A percentile compares a stretch with the other conserved stretches of the same genome.
phyloP scores from a whole-genome alignment of 2,888 invertebrate genomes.

The Leptothorax acervorum region DNA sequence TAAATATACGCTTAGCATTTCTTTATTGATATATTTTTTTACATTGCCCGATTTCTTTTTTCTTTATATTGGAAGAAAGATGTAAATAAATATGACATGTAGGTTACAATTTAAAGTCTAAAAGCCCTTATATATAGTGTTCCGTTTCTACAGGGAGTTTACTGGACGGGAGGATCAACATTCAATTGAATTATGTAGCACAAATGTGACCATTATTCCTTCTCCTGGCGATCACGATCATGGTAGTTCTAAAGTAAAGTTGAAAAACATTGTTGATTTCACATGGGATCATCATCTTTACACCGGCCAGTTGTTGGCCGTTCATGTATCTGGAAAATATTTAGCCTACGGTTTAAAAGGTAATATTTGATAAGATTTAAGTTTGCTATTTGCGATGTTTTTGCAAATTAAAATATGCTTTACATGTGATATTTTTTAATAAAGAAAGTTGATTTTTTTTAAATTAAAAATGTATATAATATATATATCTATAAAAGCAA shows the following conservation, averaged over 20 bases:
- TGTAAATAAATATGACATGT: not conserved
- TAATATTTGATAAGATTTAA: slow-evolving; percentile 82
- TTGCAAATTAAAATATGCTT: not conserved
- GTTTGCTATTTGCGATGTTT: not conserved
- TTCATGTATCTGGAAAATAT: slow-evolving; percentile 94
- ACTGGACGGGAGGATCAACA: slow-evolving; percentile 88
- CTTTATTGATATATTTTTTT: not conserved
- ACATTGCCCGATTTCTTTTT: not conserved
- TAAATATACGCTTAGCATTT: not conserved
- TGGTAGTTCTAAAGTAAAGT: slow-evolving; percentile 95
- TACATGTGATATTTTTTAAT: slow-evolving; percentile 1
- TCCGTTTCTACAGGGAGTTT: slow-evolving; percentile 86
- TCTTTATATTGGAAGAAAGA: not conserved
- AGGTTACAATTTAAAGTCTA: not conserved
- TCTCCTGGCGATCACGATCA: slow-evolving; percentile 91
- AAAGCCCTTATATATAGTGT: not conserved
- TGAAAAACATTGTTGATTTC: slow-evolving; percentile 96
- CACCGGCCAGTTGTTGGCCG: slow-evolving; percentile 94
- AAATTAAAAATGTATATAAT: no score
- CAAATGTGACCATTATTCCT: slow-evolving; percentile 90
- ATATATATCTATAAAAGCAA: not conserved
- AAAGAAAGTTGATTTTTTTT: slow-evolving; percentile 4
- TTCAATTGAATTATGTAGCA: slow-evolving; percentile 87
- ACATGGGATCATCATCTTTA: slow-evolving; percentile 97
- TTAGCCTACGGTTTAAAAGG: slow-evolving; percentile 97